Percentiles rank a stretch among this genome's conserved stretches.
Evolutionary conservation across 2,888 invertebrate species (phyloP).

Genomic region (Zhuqinia jingwanae): DNA sequence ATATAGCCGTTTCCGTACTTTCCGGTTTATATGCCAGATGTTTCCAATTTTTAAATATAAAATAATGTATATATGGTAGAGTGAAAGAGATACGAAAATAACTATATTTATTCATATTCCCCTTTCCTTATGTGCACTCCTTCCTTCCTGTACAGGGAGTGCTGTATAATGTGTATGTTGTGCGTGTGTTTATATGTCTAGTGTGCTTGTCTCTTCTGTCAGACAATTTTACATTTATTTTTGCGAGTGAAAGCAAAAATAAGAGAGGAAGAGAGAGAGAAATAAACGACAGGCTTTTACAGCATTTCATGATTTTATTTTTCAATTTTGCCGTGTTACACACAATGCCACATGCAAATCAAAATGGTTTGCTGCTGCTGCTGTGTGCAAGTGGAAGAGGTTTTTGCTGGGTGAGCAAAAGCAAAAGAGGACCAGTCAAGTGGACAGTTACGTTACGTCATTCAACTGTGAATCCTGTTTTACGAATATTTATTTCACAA

Average conservation of each 20-base stretch:
- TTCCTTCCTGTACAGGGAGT: too few relatives aligned
- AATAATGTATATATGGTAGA: constrained; percentile 6
- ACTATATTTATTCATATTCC: constrained; percentile 34
- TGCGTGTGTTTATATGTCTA: too few relatives aligned
- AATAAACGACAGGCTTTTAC: constrained; percentile 20
- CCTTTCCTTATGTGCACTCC: too few relatives aligned
- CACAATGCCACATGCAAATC: constrained; percentile 62
- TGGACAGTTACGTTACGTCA: constrained; percentile 10
- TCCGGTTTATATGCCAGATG: constrained; percentile 49
- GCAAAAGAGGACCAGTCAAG: constrained; percentile 1
- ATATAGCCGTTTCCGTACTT: constrained; percentile 38
- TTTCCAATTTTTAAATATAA: constrained; percentile 45
- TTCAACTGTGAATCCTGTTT: constrained; percentile 23
- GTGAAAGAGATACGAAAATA: constrained; percentile 46
- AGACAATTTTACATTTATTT: too few relatives aligned
- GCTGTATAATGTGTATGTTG: too few relatives aligned
- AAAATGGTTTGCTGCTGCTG: too few relatives aligned
- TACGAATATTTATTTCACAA: too few relatives aligned
- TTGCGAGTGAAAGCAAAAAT: constrained; percentile 21
- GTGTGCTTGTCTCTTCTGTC: too few relatives aligned
- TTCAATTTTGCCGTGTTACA: constrained; percentile 59
- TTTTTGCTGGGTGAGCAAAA: constrained; percentile 20
- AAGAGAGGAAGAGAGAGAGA: too few relatives aligned
- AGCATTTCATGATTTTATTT: constrained; percentile 52
- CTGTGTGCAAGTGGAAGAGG: constrained; percentile 24